Percentiles rank a stretch among this genome's conserved stretches.
These are phyloP conservation scores for Oenanthe oenanthe DNA, from an alignment of 2,113 vertebrate species.

Conservation along the genomic window DNA sequence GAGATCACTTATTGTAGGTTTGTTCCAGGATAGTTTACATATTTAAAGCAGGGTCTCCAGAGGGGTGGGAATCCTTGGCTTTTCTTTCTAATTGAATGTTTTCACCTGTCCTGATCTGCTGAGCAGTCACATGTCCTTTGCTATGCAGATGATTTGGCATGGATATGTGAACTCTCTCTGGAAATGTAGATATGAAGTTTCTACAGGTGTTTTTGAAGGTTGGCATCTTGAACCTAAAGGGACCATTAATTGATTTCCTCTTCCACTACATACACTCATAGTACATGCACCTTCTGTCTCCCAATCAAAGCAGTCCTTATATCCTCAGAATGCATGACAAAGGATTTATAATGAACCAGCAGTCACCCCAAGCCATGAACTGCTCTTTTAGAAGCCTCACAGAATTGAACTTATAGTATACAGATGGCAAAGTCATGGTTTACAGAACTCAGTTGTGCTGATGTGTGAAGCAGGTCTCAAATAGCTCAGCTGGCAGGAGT, in stretches of 20 bases:
- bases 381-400: neutral
- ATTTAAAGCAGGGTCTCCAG: neutral
- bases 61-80: neutral
- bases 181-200: neutral
- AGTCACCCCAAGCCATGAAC: neutral
- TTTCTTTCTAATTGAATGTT: neutral
- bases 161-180: neutral
- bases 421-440: conserved; percentile 14
- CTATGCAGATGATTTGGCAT: neutral
- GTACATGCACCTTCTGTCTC: neutral
- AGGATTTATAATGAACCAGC: neutral
- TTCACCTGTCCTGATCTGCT: neutral
- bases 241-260: neutral
- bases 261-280: neutral
- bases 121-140: neutral
- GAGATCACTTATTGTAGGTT: neutral
- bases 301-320: neutral
- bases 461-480: neutral
- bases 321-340: neutral
- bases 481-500: neutral
- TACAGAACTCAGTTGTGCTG: neutral
- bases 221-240: neutral
- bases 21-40: neutral
- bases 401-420: neutral
- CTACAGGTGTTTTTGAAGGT: neutral